Evolutionary conservation across 2,113 vertebrate genomes (phyloP).

Genomic region (Ceuthmochares aereus): DNA sequence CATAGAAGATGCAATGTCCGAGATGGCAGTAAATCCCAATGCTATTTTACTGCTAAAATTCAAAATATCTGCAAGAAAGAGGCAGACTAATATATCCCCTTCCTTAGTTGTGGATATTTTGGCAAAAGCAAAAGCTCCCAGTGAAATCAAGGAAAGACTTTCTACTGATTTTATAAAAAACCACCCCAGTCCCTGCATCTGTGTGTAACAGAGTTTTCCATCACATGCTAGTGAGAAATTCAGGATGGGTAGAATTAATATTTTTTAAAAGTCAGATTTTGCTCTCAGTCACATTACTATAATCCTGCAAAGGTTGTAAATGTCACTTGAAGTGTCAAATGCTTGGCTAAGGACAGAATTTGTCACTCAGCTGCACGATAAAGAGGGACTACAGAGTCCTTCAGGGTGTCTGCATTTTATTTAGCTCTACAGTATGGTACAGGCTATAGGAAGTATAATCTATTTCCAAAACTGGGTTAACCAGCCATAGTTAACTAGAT

Average conservation of each 20-base stretch:
- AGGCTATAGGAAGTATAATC: background rate
- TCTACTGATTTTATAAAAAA: background rate
- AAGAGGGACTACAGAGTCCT: background rate
- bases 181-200: background rate
- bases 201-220: background rate
- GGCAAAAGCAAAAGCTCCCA: background rate
- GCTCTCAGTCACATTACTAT: background rate
- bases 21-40: background rate
- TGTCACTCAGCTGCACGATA: background rate
- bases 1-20: background rate
- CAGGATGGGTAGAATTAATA: background rate
- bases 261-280: background rate
- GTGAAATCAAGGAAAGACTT: background rate
- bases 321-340: background rate
- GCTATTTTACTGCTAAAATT: background rate
- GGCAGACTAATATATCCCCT: rapidly evolving
- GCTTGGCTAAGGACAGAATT: background rate
- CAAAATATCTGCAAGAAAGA: background rate
- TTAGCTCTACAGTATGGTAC: background rate
- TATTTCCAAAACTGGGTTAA: background rate
- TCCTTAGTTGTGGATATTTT: background rate
- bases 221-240: background rate
- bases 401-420: background rate
- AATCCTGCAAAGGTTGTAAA: background rate
- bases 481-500: background rate